Percentiles rank a stretch among this genome's conserved stretches.
Conservation (phyloP, 2,888 invertebrate genomes). For the Standfussiana lucernea region DNA sequence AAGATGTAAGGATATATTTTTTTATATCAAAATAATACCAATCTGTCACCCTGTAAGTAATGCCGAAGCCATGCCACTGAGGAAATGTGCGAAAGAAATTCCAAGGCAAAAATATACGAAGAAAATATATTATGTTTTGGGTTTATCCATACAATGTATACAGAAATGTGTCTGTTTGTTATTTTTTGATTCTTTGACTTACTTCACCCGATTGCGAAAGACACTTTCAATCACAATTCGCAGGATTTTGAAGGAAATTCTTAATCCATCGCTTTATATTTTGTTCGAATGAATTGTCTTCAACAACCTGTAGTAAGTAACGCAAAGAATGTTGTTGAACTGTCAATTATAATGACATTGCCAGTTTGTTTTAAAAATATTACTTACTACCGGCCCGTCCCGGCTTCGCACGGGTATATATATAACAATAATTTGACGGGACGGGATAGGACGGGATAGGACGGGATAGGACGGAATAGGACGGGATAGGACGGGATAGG, state of each 20-base stretch:
- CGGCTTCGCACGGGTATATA: too few species aligned
- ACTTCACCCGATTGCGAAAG: not conserved
- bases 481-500: too few species aligned
- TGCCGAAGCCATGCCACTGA: slow-evolving; percentile 11
- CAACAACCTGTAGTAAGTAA: not conserved
- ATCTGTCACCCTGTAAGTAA: slow-evolving; percentile 47
- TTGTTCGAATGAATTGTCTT: not conserved
- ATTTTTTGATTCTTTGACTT: not conserved
- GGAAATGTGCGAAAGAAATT: slow-evolving; percentile 34
- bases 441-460: too few species aligned
- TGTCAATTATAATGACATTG: not conserved
- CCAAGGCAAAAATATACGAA: slow-evolving; percentile 24
- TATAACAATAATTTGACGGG: too few species aligned
- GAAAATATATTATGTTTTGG: not conserved
- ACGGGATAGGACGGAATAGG: too few species aligned
- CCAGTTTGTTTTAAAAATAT: too few species aligned
- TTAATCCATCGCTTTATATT: not conserved
- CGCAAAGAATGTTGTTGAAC: not conserved
- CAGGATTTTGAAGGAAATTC: not conserved
- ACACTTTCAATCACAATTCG: not conserved
- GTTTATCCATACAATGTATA: not conserved
- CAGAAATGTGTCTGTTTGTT: not conserved
- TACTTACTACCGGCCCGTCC: too few species aligned
- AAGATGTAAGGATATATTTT: slow-evolving; percentile 41
- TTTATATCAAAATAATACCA: slow-evolving; percentile 47